phyloP scores from a whole-genome alignment of 2,797 vertebrate species.

The Hyperoplus lanceolatus region DNA sequence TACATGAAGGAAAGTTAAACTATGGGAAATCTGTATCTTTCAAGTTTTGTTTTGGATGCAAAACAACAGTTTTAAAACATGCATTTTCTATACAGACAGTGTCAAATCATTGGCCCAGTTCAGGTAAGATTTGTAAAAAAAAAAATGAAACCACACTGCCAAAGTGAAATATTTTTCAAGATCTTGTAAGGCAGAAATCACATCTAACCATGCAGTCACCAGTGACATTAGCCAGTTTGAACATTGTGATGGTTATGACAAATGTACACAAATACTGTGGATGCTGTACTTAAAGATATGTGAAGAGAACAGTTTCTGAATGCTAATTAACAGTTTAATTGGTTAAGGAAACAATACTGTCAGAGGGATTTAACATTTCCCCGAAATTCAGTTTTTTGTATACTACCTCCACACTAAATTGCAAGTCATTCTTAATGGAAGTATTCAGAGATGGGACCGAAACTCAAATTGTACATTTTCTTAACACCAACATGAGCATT shows the following conservation, averaged over 20 bases:
- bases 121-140: not conserved
- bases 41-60: not conserved
- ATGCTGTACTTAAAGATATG: slow-evolving; percentile 22
- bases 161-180: not conserved
- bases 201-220: slow-evolving; percentile 1
- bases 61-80: not conserved
- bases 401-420: not conserved
- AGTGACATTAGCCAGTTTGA: not conserved
- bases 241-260: slow-evolving; percentile 19
- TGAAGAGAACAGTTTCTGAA: not conserved
- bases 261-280: not conserved
- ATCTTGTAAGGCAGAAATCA: slow-evolving; percentile 1
- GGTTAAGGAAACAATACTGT: not conserved
- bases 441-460: not conserved
- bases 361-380: not conserved
- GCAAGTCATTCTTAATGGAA: not conserved
- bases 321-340: not conserved
- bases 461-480: not conserved
- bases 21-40: not conserved
- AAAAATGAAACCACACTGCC: not conserved
- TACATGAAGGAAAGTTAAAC: slow-evolving; percentile 11
- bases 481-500: not conserved
- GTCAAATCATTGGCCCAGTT: not conserved
- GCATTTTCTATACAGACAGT: too few species aligned
- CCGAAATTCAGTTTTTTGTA: not conserved